These are phyloP conservation scores for Chrysochloris asiatica DNA, from an alignment of 2,113 vertebrate genomes.

Conservation along the genomic window DNA sequence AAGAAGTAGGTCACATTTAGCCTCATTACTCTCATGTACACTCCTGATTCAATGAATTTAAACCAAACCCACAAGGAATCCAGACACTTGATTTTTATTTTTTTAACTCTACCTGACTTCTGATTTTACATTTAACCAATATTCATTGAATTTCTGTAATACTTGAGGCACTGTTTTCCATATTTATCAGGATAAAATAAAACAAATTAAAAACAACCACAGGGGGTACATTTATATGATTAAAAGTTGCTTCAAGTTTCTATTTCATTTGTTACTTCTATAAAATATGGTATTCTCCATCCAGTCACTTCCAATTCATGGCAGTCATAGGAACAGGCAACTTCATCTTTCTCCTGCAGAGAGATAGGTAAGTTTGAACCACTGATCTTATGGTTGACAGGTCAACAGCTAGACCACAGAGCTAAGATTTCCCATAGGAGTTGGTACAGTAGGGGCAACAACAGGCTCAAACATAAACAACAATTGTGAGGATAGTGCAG, in stretches of 20 bases:
- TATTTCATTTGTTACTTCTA: neutral
- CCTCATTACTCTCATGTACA: neutral
- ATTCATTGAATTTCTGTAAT: neutral
- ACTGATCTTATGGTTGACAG: too few relatives aligned
- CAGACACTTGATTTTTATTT: neutral
- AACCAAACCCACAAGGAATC: accelerated
- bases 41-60: neutral
- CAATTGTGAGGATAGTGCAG: too few relatives aligned
- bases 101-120: neutral
- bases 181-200: neutral
- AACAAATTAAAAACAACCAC: neutral
- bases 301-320: too few relatives aligned
- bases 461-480: too few relatives aligned
- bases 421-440: too few relatives aligned
- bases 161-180: neutral
- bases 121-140: neutral
- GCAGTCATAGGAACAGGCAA: too few relatives aligned
- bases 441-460: too few relatives aligned
- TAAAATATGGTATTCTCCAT: accelerated
- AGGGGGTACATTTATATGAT: too few relatives aligned
- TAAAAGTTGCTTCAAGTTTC: neutral
- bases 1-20: neutral
- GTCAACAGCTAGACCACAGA: too few relatives aligned
- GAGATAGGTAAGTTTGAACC: too few relatives aligned
- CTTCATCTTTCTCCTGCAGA: too few relatives aligned